These are phyloP conservation scores for Corvus moneduloides DNA, from an alignment of 2,113 vertebrate species.

Conservation along the genomic window DNA sequence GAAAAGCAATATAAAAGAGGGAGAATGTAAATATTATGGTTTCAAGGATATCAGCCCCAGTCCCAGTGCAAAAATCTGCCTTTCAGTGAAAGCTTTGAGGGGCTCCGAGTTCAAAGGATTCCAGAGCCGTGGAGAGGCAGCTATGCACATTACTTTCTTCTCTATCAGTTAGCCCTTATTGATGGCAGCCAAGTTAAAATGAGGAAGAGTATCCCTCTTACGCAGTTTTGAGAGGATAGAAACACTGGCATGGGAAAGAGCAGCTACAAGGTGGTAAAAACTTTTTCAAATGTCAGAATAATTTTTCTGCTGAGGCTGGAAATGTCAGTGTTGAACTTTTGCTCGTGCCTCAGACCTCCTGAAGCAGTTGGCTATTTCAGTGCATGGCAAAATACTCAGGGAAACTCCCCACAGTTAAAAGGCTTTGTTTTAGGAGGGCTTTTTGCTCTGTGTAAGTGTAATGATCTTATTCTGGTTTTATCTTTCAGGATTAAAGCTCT, in stretches of 20 bases:
- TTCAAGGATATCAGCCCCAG: not conserved
- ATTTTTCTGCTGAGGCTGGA: conserved; percentile 13
- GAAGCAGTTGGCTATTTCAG: not conserved
- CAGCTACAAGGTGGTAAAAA: not conserved
- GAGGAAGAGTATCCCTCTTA: not conserved
- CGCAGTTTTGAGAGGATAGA: not conserved
- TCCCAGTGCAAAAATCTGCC: not conserved
- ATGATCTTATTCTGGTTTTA: not conserved
- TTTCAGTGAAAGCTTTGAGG: conserved; percentile 5
- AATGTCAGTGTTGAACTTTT: not conserved
- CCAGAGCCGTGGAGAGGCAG: not conserved
- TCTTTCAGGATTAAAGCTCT: conserved; percentile 8
- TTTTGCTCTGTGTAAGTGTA: not conserved
- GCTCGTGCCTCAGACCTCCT: not conserved
- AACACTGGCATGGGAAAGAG: not conserved
- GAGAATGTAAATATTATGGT: conserved; percentile 61
- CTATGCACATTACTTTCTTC: not conserved
- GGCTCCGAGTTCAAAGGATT: conserved; percentile 38
- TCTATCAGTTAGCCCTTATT: not conserved
- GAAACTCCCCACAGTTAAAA: not conserved
- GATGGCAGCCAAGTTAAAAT: not conserved
- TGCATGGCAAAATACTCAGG: not conserved
- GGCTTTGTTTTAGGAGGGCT: not conserved
- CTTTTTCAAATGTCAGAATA: not conserved
- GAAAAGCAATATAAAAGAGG: conserved; percentile 9